Conservation (phyloP, 2,797 vertebrate genomes). For the Artibeus jamaicensis region DNA sequence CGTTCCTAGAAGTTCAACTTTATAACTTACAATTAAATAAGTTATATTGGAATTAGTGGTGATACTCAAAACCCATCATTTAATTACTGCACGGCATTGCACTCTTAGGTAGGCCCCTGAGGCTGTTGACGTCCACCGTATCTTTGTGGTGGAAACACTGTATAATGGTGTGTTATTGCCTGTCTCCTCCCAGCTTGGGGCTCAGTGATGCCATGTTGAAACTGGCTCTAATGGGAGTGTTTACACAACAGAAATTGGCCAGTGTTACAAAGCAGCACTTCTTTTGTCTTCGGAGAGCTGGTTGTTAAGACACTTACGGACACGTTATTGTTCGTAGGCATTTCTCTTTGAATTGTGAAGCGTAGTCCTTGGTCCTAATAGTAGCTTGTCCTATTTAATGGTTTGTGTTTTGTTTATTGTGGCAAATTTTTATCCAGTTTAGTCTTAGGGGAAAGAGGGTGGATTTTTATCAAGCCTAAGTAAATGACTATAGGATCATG, state of each 20-base stretch:
- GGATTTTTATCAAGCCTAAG: not conserved
- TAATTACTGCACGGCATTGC: not conserved
- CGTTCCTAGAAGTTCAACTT: slow-evolving; percentile 6
- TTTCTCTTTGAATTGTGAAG: not conserved
- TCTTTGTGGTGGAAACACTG: not conserved
- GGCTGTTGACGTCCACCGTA: not conserved
- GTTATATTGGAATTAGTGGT: not conserved
- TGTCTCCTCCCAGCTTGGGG: not conserved
- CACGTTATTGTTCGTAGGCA: not conserved
- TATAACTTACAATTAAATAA: slow-evolving; percentile 21
- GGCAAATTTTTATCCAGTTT: not conserved
- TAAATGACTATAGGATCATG: not conserved
- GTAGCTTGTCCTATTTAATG: not conserved
- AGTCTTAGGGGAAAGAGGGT: not conserved
- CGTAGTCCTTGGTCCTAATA: not conserved
- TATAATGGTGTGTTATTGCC: no score
- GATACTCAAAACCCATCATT: not conserved
- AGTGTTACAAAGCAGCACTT: not conserved
- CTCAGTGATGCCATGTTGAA: not conserved
- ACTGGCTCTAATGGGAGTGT: not conserved
- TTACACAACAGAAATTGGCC: not conserved
- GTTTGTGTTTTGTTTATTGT: not conserved
- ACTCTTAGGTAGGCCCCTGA: not conserved
- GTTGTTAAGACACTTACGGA: not conserved
- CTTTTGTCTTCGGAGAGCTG: not conserved